Percentiles rank a stretch among this genome's conserved stretches.
These are phyloP conservation scores for Patella pellucida DNA, from an alignment of 2,888 invertebrate genomes.

Conservation along the genomic window DNA sequence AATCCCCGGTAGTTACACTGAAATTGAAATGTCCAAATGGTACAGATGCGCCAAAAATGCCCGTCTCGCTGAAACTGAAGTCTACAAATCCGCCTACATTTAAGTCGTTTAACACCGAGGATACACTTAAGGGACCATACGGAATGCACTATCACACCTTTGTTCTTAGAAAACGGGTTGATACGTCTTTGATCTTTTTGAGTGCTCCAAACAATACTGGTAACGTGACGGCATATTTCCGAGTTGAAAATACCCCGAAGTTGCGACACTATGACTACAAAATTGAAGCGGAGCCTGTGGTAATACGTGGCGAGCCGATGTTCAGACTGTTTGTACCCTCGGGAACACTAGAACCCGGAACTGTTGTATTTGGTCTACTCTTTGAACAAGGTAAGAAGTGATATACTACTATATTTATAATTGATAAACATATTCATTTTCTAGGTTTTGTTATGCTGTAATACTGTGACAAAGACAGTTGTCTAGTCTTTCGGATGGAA, in stretches of 20 bases:
- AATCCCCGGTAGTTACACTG: constrained; percentile 25
- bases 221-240: constrained; percentile 23
- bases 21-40: constrained; percentile 22
- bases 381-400: background rate
- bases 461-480: too few species aligned
- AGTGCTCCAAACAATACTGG: background rate
- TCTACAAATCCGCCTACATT: background rate
- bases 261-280: constrained; percentile 20
- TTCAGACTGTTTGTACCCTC: constrained; percentile 18
- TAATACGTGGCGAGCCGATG: constrained; percentile 5
- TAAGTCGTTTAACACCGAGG: constrained; percentile 18
- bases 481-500: too few species aligned
- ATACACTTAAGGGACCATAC: constrained; percentile 25
- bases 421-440: too few species aligned
- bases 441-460: too few species aligned
- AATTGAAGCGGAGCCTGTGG: background rate
- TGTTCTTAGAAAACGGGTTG: constrained; percentile 29
- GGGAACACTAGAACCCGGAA: constrained; percentile 7
- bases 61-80: constrained; percentile 11
- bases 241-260: constrained; percentile 14
- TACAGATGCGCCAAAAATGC: background rate
- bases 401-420: too few species aligned
- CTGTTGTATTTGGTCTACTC: background rate
- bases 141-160: constrained; percentile 40
- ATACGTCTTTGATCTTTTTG: constrained; percentile 20